A percentile compares a stretch with the other conserved stretches of the same genome.
phyloP scores from a whole-genome alignment of 1,140 invertebrate species.

The Cydia pomonella region DNA sequence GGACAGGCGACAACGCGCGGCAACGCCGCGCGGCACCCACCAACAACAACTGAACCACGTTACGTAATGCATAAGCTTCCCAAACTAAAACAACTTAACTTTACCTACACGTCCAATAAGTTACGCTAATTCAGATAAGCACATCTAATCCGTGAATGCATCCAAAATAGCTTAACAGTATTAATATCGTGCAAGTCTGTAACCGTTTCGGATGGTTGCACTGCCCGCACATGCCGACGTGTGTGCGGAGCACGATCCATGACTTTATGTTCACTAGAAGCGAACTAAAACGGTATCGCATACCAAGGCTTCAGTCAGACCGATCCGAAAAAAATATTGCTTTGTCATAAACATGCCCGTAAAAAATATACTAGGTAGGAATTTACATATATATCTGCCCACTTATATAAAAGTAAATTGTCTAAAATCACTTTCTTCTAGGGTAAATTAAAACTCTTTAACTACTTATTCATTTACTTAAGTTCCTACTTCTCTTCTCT shows the following conservation, averaged over 20 bases:
- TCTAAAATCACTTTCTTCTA: no score
- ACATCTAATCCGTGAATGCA: conserved; percentile 32
- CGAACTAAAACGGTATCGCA: conserved; percentile 15
- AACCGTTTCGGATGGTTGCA: not conserved
- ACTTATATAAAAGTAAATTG: no score
- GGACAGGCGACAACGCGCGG: conserved; percentile 73
- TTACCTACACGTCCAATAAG: conserved; percentile 37
- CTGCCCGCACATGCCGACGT: conserved; percentile 9
- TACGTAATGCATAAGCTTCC: conserved; percentile 59
- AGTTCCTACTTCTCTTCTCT: no score
- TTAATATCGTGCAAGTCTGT: not conserved
- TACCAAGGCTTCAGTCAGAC: not conserved
- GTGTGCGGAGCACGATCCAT: conserved; percentile 17
- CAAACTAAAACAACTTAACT: conserved; percentile 31
- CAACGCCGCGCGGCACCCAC: conserved; percentile 49
- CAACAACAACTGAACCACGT: conserved; percentile 64
- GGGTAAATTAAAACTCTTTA: no score
- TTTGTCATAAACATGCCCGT: no score
- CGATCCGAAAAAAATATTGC: not conserved
- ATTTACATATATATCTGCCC: no score
- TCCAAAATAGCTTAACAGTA: conserved; percentile 5
- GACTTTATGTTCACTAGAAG: conserved; percentile 9
- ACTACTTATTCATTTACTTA: no score
- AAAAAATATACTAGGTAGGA: no score
- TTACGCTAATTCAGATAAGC: not conserved